Percentiles rank a stretch among this genome's conserved stretches.
Conservation (phyloP, 2,888 invertebrate species). For the Crocallis elinguaria region DNA sequence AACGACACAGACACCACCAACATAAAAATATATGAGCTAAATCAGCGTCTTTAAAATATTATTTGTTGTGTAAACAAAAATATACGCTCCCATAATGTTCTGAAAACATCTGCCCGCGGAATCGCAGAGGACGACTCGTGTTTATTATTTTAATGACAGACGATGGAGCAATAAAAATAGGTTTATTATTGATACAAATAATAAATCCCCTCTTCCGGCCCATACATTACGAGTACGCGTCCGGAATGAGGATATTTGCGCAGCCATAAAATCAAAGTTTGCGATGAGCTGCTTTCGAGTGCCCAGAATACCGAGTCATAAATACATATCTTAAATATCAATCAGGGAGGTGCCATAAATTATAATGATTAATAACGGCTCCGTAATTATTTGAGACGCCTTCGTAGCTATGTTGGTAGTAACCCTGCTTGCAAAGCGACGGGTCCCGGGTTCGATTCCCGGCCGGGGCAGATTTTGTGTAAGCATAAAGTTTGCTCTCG, state of each 20-base stretch:
- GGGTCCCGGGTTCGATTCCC: no score
- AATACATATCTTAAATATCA: neutral
- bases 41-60: conserved; percentile 53
- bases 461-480: no score
- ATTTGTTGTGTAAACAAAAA: conserved; percentile 56
- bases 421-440: no score
- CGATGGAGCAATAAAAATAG: conserved; percentile 50
- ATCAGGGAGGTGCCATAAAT: conserved; percentile 8
- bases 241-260: conserved; percentile 47
- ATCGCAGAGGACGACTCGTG: conserved; percentile 35
- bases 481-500: no score
- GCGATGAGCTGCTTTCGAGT: conserved; percentile 11
- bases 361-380: no score
- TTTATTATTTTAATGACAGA: conserved; percentile 56
- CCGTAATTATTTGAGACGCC: no score
- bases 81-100: conserved; percentile 30
- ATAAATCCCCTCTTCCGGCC: conserved; percentile 57
- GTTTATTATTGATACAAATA: conserved; percentile 54
- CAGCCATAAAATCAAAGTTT: conserved; percentile 24
- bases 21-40: conserved; percentile 43
- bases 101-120: conserved; percentile 38
- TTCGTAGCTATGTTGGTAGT: no score
- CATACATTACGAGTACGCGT: conserved; percentile 45
- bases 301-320: neutral
- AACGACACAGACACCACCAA: conserved; percentile 41